Evolutionary conservation across 2,113 vertebrate species (phyloP), one percentile per base, ranked within the genome.

Genomic region (Thryonomys swinderianus): DNA sequence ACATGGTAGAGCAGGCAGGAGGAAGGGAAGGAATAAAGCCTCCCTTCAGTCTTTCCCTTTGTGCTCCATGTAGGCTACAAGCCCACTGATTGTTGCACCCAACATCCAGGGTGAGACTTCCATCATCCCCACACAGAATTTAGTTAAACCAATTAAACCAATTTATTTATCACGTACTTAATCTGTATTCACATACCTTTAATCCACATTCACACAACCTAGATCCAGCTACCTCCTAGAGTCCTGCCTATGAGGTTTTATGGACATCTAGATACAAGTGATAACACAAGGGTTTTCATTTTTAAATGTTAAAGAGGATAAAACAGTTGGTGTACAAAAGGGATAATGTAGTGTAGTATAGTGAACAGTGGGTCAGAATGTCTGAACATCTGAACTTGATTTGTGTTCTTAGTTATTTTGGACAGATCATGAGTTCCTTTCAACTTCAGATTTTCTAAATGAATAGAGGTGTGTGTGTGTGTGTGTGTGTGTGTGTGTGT

Each of bases 401-500:
- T 93, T 88, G 23, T 83, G 21, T 30, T 73, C 11, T 80, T 83
- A 55, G 64, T 88, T 83, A 66, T 74, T 57, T 94, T 93, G 55
- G 30, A 64, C 25, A 73, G 42, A 42, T 88, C 14, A 73, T 25
- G 66, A 88, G 16, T 83, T 88, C n/a, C 10, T 88, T 88, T 62
- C 55, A n/a, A 53, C 42, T 11, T 55, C 9, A 25, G 42, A 42
- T 73, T 62, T 78, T 73, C 25, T 80, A 80, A 59, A 85, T 51
- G 37, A 53, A 40, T 74, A 84, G n/a, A n/a, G n/a, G 48, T 51
- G 5, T 51, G 5, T 51, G 5, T 51, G 5, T 51, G 5, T 51
- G 5, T 51, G 48, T 51, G 5, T 51, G 48, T 51, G 5, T 51
- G 5, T 51, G 5, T 51, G 5, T 51, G 5, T 51, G 5, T 51